These are phyloP conservation scores for Eupithecia dodoneata DNA, from an alignment of 2,888 invertebrate genomes.

Conservation along the genomic window DNA sequence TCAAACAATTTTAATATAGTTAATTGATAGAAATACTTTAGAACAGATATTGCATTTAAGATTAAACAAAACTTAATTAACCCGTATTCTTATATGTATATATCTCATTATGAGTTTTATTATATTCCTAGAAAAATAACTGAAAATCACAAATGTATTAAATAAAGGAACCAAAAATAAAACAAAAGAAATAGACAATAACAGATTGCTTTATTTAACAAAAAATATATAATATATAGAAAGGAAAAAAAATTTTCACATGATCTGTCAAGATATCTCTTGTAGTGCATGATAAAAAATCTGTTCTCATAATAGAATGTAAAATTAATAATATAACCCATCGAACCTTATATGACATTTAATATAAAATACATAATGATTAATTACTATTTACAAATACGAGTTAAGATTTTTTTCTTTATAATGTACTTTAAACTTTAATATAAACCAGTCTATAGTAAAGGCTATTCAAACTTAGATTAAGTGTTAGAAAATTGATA, in stretches of 20 bases:
- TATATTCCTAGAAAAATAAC: conserved; percentile 47
- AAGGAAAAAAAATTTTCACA: conserved; percentile 78
- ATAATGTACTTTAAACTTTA: conserved; percentile 76
- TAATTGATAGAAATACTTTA: conserved; percentile 23
- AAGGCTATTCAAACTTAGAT: conserved; percentile 83
- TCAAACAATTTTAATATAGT: conserved; percentile 44
- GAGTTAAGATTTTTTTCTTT: conserved; percentile 74
- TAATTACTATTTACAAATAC: conserved; percentile 84
- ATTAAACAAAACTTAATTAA: conserved; percentile 47
- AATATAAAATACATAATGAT: conserved; percentile 84
- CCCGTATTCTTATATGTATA: conserved; percentile 59
- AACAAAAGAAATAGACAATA: conserved; percentile 83
- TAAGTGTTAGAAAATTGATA: conserved; percentile 77
- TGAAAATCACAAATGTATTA: conserved; percentile 44
- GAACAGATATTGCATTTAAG: conserved; percentile 10
- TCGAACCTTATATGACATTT: conserved; percentile 80
- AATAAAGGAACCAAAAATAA: conserved; percentile 62
- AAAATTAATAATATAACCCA: conserved; percentile 83
- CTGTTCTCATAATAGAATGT: conserved; percentile 63
- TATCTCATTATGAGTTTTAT: conserved; percentile 42
- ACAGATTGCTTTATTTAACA: conserved; percentile 85
- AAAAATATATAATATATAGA: conserved; percentile 84
- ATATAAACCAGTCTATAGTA: conserved; percentile 84
- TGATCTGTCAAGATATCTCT: conserved; percentile 62
- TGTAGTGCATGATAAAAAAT: conserved; percentile 69